These are phyloP conservation scores for Dromas ardeola DNA, from an alignment of 2,113 vertebrate genomes.

Conservation along the genomic window DNA sequence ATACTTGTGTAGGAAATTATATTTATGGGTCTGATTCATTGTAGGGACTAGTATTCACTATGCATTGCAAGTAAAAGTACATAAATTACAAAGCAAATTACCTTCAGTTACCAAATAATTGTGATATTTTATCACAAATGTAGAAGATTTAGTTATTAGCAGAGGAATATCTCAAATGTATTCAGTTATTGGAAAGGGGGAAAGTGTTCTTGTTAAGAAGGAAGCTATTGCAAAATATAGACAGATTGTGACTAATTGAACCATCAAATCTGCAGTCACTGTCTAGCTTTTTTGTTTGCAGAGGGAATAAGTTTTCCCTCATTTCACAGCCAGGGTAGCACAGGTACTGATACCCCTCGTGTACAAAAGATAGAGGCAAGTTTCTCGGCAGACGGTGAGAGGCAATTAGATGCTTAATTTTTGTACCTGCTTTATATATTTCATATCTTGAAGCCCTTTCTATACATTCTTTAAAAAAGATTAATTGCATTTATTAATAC, in stretches of 20 bases:
- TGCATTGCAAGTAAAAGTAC: not conserved
- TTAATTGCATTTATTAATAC: not conserved
- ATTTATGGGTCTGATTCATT: not conserved
- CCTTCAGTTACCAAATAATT: not conserved
- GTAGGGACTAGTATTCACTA: not conserved
- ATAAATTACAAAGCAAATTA: not conserved
- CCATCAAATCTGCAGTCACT: not conserved
- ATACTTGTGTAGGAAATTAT: not conserved
- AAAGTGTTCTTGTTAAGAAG: not conserved
- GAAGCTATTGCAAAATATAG: not conserved
- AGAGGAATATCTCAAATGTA: not conserved
- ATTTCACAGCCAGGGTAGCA: not conserved
- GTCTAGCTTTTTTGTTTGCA: not conserved
- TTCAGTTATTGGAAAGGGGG: not conserved
- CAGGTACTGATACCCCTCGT: not conserved
- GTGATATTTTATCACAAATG: not conserved
- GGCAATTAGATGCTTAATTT: not conserved
- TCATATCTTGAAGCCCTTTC: not conserved
- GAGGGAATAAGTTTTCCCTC: not conserved
- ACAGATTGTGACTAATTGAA: not conserved
- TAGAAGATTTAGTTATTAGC: not conserved
- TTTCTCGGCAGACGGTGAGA: not conserved
- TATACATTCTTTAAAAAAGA: not conserved
- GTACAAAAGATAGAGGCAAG: not conserved
- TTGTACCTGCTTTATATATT: not conserved